A percentile compares a stretch with the other conserved stretches of the same genome.
Evolutionary conservation across 1,140 invertebrate species (phyloP).

Genomic region (Stegodyphus mimosarum): DNA sequence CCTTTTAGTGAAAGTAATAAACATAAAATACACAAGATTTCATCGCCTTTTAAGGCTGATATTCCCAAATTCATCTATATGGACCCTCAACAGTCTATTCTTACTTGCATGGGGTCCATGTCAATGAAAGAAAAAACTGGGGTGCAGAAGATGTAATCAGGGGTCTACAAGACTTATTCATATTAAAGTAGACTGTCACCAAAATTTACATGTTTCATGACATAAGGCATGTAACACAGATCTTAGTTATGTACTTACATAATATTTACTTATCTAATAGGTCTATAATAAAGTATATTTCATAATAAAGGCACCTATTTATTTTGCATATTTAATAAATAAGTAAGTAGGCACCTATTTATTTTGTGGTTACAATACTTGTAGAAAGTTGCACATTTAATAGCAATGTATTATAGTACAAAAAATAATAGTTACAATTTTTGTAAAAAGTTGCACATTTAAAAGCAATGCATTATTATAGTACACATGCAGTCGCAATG

Average conservation of each 20-base stretch:
- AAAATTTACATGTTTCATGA: not conserved
- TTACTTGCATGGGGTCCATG: not conserved
- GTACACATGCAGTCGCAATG: too few species aligned
- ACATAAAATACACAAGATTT: too few species aligned
- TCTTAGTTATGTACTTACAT: not conserved
- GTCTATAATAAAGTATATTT: not conserved
- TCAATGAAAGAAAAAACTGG: not conserved
- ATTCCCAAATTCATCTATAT: not conserved
- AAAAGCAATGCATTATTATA: too few species aligned
- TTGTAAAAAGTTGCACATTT: too few species aligned
- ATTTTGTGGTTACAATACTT: too few species aligned
- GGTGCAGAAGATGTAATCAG: not conserved
- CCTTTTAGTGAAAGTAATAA: not conserved
- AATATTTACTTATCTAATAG: not conserved
- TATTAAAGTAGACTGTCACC: not conserved
- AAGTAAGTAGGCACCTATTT: too few species aligned
- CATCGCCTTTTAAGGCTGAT: too few species aligned
- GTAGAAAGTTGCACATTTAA: too few species aligned
- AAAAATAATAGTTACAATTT: too few species aligned
- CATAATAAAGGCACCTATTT: not conserved
- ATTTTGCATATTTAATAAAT: not conserved
- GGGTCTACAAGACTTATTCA: not conserved
- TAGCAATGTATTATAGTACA: too few species aligned
- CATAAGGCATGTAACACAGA: not conserved
- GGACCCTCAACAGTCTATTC: not conserved